Evolutionary conservation across 2,113 vertebrate genomes (phyloP).

Genomic region (Mugil cephalus): DNA sequence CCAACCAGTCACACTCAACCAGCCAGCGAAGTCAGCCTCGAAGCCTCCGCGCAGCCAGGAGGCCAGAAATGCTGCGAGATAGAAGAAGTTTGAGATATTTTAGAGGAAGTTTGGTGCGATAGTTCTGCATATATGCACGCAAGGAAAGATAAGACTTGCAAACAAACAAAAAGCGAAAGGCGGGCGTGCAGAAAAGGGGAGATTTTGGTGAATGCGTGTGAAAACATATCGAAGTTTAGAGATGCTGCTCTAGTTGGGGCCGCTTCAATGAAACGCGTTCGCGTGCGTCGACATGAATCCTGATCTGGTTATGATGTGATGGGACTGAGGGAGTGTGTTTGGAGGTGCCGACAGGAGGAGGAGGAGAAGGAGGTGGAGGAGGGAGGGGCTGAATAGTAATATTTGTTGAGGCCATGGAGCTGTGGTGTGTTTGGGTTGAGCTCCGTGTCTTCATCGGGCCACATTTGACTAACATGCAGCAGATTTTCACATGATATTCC

Average conservation of each 20-base stretch:
- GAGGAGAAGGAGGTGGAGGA: conserved; percentile 20
- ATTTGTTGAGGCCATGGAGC: conserved; percentile 38
- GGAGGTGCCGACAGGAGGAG: conserved; percentile 11
- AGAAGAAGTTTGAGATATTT: conserved; percentile 9
- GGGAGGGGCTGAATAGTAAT: conserved; percentile 18
- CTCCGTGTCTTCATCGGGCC: conserved; percentile 19
- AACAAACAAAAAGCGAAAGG: too few species aligned
- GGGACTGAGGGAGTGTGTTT: conserved; percentile 9
- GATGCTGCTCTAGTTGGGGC: not conserved
- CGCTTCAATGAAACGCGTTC: not conserved
- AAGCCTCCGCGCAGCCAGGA: conserved; percentile 52
- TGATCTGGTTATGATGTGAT: conserved; percentile 22
- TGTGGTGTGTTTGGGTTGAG: conserved; percentile 44
- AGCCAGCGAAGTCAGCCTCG: conserved; percentile 74
- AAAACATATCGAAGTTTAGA: not conserved
- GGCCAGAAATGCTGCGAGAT: conserved; percentile 28
- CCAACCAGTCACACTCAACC: conserved; percentile 82
- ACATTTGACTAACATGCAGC: conserved; percentile 24
- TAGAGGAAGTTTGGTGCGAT: not conserved
- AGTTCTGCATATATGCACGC: not conserved
- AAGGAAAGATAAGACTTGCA: not conserved
- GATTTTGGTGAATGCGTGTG: not conserved
- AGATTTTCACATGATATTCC: conserved; percentile 35
- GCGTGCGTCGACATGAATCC: conserved; percentile 7
- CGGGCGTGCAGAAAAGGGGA: not conserved